These are phyloP conservation scores for Acanthococcus lagerstroemiae DNA, from an alignment of 2,888 invertebrate species.

Conservation along the genomic window DNA sequence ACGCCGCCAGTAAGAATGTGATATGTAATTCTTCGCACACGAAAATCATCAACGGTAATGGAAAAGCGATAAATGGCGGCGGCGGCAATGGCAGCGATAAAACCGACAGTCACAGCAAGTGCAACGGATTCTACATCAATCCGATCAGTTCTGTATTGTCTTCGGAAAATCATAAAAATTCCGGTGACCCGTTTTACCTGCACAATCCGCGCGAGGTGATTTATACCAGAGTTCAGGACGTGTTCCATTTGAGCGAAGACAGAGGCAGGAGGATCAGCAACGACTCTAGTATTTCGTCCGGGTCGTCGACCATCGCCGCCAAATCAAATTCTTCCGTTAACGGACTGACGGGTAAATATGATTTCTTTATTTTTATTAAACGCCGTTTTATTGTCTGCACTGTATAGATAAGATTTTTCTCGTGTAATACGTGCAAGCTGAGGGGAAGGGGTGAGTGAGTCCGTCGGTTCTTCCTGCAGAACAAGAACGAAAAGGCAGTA, in stretches of 20 bases:
- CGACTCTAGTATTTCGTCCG: slow-evolving; percentile 27
- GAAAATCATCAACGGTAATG: slow-evolving; percentile 2
- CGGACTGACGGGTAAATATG: slow-evolving; percentile 33
- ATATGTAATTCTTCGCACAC: slow-evolving; percentile 6
- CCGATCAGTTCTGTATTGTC: slow-evolving; percentile 54
- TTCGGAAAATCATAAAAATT: slow-evolving; percentile 42
- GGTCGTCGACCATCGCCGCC: slow-evolving; percentile 22
- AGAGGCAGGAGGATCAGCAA: slow-evolving; percentile 25
- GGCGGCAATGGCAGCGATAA: slow-evolving; percentile 36
- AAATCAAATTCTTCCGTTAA: slow-evolving; percentile 37
- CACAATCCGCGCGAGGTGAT: slow-evolving; percentile 67
- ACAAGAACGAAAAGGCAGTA: no score
- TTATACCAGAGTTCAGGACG: slow-evolving; percentile 72
- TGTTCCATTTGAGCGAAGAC: slow-evolving; percentile 49
- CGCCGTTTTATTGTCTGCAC: no score
- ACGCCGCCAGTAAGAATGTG: slow-evolving; percentile 2
- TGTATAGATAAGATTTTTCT: no score
- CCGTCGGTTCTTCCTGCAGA: no score
- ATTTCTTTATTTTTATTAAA: no score
- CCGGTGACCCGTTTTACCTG: slow-evolving; percentile 68
- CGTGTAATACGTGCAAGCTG: no score
- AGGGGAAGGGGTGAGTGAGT: no score
- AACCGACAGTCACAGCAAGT: slow-evolving; percentile 34
- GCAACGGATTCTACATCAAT: slow-evolving; percentile 67
- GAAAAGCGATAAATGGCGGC: slow-evolving; percentile 25